Conservation (phyloP, 1,140 invertebrate species). For the Anastatus disparis region DNA sequence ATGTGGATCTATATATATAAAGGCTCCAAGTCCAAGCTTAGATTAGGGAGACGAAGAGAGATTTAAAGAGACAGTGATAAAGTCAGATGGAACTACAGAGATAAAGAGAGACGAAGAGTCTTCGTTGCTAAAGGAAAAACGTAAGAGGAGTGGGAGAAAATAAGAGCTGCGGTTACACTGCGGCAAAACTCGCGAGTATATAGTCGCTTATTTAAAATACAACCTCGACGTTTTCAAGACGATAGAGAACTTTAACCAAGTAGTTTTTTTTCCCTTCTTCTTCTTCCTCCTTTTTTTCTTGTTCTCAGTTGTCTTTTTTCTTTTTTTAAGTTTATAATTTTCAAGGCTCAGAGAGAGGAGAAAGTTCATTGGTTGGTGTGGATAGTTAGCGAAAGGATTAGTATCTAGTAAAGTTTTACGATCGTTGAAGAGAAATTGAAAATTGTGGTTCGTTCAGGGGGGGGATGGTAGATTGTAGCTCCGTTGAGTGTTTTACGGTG, state of each 20-base stretch:
- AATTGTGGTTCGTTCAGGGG: not conserved
- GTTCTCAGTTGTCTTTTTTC: not conserved
- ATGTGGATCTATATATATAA: not conserved
- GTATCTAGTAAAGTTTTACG: not conserved
- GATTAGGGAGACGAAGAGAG: conserved; percentile 6
- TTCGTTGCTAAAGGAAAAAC: not conserved
- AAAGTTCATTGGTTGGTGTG: not conserved
- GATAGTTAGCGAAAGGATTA: not conserved
- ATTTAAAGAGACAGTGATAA: conserved; percentile 39
- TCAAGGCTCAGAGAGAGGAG: not conserved
- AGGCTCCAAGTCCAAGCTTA: no score
- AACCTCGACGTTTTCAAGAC: not conserved
- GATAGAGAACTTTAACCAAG: not conserved
- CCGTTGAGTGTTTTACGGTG: no score
- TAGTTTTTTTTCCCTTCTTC: not conserved
- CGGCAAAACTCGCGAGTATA: conserved; percentile 23
- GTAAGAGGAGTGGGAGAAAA: not conserved
- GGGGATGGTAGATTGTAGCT: no score
- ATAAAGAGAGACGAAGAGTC: not conserved
- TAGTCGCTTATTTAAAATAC: conserved; percentile 36
- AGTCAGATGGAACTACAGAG: conserved; percentile 4
- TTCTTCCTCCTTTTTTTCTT: not conserved
- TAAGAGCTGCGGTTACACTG: conserved; percentile 40
- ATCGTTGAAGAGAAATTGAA: not conserved
- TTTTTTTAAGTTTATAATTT: not conserved